phyloP scores from a whole-genome alignment of 2,888 invertebrate genomes.

The Agonopterix alstromeriana region DNA sequence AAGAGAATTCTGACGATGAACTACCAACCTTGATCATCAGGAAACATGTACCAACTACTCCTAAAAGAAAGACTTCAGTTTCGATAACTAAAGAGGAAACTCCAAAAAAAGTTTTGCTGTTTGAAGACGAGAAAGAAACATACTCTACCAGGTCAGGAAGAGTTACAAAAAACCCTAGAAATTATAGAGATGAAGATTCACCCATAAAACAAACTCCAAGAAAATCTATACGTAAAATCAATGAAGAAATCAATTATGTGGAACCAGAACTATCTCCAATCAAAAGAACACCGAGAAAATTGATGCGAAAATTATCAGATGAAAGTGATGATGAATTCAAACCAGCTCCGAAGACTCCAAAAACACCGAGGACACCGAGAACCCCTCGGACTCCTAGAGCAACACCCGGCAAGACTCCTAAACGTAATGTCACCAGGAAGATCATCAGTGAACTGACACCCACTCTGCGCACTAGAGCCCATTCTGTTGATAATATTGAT shows the following conservation, averaged over 20 bases:
- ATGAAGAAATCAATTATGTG: constrained; percentile 50
- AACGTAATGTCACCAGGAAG: constrained; percentile 39
- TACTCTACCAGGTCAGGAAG: constrained; percentile 44
- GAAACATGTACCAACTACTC: constrained; percentile 44
- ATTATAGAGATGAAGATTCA: constrained; percentile 46
- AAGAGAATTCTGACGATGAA: constrained; percentile 63
- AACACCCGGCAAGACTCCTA: constrained; percentile 39
- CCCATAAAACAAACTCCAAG: constrained; percentile 35
- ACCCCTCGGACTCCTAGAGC: constrained; percentile 21
- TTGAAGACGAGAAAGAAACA: constrained; percentile 34
- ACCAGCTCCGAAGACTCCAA: constrained; percentile 29
- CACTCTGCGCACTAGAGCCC: constrained; percentile 44
- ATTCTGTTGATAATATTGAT: constrained; percentile 53
- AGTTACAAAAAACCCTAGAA: constrained; percentile 27
- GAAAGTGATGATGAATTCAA: constrained; percentile 53
- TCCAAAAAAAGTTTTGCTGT: constrained; percentile 49
- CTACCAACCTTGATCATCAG: constrained; percentile 60
- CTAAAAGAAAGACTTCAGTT: constrained; percentile 47
- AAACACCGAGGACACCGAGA: constrained; percentile 17
- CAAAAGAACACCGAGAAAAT: constrained; percentile 40
- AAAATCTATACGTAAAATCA: constrained; percentile 19
- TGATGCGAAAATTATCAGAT: constrained; percentile 27
- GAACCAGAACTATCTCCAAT: constrained; percentile 47
- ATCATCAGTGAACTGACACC: constrained; percentile 58
- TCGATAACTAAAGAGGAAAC: constrained; percentile 41